Conservation (phyloP, 2,113 vertebrate species). For the Anas platyrhynchos region DNA sequence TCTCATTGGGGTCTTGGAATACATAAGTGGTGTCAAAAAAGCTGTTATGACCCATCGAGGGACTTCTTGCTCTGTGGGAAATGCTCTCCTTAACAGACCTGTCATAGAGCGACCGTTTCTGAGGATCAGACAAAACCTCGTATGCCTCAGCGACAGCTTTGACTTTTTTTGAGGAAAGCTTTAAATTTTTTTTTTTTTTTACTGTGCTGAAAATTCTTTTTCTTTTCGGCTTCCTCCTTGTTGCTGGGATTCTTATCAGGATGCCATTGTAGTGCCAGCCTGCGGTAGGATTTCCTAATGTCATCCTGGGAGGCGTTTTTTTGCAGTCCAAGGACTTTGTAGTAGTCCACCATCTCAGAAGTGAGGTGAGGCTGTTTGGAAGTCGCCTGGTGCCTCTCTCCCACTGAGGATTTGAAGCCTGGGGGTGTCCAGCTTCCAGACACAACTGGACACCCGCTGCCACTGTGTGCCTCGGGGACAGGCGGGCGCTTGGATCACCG, state of each 20-base stretch:
- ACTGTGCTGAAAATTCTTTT: background rate
- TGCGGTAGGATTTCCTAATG: constrained; percentile 90
- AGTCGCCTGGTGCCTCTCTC: background rate
- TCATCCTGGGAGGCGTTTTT: constrained; percentile 79
- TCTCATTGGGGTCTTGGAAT: constrained; percentile 4
- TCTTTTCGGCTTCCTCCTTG: constrained; percentile 83
- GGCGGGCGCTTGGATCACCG: background rate
- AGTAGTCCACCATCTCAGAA: constrained; percentile 77
- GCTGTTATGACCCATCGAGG: background rate
- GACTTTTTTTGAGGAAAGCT: background rate
- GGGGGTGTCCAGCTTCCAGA: background rate
- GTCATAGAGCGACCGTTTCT: constrained; percentile 52
- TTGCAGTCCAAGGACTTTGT: constrained; percentile 83
- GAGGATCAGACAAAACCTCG: constrained; percentile 50
- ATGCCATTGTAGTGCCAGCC: constrained; percentile 89
- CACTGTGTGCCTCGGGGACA: background rate
- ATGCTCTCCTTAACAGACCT: constrained; percentile 19
- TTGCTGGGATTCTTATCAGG: constrained; percentile 91
- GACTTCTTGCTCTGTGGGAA: background rate
- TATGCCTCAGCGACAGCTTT: constrained; percentile 75
- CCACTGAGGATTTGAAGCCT: background rate
- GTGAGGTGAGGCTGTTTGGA: background rate
- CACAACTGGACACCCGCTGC: background rate
- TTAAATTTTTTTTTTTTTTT: too few species aligned
- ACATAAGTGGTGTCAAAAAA: constrained; percentile 10